Evolutionary conservation across 2,888 invertebrate genomes (phyloP), one percentile per base, ranked within the genome.

Genomic region (Xiphydria camelus): DNA sequence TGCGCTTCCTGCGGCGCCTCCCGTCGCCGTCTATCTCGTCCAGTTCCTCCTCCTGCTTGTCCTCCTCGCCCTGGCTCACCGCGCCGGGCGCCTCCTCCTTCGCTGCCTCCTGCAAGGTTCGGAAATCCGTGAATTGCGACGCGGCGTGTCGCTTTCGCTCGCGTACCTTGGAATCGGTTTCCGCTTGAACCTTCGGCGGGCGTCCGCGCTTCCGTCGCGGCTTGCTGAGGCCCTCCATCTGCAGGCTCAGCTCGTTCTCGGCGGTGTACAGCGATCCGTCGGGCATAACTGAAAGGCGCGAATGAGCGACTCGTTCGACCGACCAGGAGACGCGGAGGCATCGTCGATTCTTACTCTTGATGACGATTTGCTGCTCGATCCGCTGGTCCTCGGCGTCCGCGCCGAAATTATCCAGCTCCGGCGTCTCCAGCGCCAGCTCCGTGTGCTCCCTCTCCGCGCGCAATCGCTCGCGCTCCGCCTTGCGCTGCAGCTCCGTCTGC

Each of bases 141-240:
- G n/a, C n/a, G n/a, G n/a, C n/a, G n/a, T n/a, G n/a, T n/a, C n/a
- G n/a, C n/a, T n/a, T n/a, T n/a, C n/a, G n/a, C n/a, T n/a, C n/a
- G n/a, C 43, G 51, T 34, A 46, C 51, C 42, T 55, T 56, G 22
- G 50, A 39, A 18, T 64, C 64, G 12, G 55, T 42, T 10, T 79
- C 78, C 0, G 75, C 71, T 1, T 77, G 48, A 53, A 68, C 60
- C 73, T 87, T 88, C 0, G 85, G 83, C 7, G 88, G 88, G 29
- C 88, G 78, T 4, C 88, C 88, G 19, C 87, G 77, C 71, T 87
- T 88, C 41, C 83, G 77, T 63, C 82, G 83, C 0, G 87, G 87
- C 56, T 81, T 85, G 20, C 82, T 83, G 15, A 86, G 67, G 1
- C 86, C 87, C 45, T 83, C 82, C 52, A 83, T 81, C 76, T 82